Conservation (phyloP, 37 sponge, comb jelly and placozoan genomes). For the Chondrilla cf. caribensis region DNA sequence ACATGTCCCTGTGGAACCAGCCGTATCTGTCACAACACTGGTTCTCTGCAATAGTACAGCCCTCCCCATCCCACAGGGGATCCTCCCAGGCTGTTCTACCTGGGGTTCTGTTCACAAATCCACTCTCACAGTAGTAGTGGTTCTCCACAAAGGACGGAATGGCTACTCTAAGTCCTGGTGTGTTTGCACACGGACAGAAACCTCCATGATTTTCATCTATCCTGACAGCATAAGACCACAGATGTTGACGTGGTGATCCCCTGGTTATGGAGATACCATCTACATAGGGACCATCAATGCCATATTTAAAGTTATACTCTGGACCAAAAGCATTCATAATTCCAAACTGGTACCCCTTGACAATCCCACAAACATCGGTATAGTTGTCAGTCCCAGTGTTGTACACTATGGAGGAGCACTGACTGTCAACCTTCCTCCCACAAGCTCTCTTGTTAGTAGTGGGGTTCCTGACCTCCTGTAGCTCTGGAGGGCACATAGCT, state of each 20-base stretch:
- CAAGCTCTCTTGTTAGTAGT: slow-evolving; percentile 10
- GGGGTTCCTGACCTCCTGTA: neutral
- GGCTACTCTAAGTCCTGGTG: neutral
- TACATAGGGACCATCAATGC: slow-evolving; percentile 8
- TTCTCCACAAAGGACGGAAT: slow-evolving; percentile 10
- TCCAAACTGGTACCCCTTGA: slow-evolving; percentile 7
- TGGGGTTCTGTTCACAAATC: neutral
- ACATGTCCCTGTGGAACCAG: slow-evolving; percentile 4
- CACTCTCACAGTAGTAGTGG: slow-evolving; percentile 14
- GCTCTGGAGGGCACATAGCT: slow-evolving; percentile 10
- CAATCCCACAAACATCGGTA: slow-evolving; percentile 15
- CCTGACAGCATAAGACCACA: slow-evolving; percentile 14
- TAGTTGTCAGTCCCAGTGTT: neutral
- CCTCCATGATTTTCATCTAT: neutral
- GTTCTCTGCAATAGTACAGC: slow-evolving; percentile 22
- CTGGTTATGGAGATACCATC: slow-evolving; percentile 23
- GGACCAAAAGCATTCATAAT: slow-evolving; percentile 17
- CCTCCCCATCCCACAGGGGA: slow-evolving; percentile 20
- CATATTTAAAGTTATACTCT: neutral
- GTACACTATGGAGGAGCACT: neutral
- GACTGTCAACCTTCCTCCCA: neutral
- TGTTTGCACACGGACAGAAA: slow-evolving; percentile 6
- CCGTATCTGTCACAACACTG: slow-evolving; percentile 20
- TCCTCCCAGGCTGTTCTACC: slow-evolving; percentile 6
- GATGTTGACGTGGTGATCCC: slow-evolving; percentile 16